Percentiles rank a stretch among this genome's conserved stretches.
Evolutionary conservation across 2,888 invertebrate genomes (phyloP).

Genomic region (Clostera curtula): DNA sequence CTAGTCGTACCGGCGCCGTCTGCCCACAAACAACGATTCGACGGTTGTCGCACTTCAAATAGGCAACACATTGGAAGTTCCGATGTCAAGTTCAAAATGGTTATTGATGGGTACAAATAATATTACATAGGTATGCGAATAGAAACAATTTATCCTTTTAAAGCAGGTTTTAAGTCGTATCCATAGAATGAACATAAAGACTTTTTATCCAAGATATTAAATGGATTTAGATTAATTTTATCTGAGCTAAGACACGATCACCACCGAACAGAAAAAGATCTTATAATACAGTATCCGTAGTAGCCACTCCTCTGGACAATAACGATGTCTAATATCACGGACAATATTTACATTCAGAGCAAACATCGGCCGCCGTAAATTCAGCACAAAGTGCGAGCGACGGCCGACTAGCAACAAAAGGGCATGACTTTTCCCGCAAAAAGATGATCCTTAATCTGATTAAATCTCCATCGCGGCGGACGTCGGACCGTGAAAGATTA

Average conservation of each 20-base stretch:
- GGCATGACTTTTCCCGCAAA: conserved; percentile 72
- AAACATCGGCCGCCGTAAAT: conserved; percentile 66
- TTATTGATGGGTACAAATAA: no score
- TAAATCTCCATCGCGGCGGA: conserved; percentile 74
- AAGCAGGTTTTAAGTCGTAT: no score
- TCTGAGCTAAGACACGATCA: no score
- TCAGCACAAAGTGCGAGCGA: conserved; percentile 67
- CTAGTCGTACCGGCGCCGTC: conserved; percentile 52
- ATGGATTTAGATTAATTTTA: no score
- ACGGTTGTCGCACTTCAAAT: conserved; percentile 17
- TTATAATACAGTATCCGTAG: no score
- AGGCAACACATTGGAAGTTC: conserved; percentile 6
- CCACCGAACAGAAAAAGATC: no score
- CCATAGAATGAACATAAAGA: no score
- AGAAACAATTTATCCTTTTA: no score
- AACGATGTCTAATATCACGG: conserved; percentile 31
- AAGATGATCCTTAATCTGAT: conserved; percentile 76
- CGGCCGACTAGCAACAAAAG: conserved; percentile 69
- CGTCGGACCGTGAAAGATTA: conserved; percentile 75
- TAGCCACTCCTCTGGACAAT: no score
- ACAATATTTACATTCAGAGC: conserved; percentile 64
- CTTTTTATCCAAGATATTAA: no score
- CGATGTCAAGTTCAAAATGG: no score
- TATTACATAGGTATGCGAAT: no score
- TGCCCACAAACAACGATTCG: conserved; percentile 21